These are phyloP conservation scores for Otocyon megalotis DNA, from an alignment of 2,113 vertebrate genomes.

Conservation along the genomic window DNA sequence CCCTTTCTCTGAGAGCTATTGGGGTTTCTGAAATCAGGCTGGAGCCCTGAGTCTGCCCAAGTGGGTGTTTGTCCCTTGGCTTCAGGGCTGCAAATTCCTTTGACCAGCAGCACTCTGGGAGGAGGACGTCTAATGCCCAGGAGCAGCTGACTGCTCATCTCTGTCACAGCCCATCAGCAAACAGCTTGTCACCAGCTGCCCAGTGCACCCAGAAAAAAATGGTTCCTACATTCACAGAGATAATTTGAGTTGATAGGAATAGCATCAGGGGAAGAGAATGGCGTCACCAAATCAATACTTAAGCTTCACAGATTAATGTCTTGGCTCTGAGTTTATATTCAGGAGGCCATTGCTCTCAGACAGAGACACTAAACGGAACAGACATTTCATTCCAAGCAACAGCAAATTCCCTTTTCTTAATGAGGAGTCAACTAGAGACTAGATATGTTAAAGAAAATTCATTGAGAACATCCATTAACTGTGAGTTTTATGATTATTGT, in stretches of 20 bases:
- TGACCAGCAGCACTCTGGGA: conserved; percentile 4
- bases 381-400: conserved; percentile 55
- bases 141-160: not conserved
- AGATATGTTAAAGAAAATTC: conserved; percentile 44
- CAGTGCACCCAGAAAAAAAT: not conserved
- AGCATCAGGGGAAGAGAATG: conserved; percentile 30
- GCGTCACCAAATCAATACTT: conserved; percentile 57
- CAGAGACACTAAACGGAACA: conserved; percentile 61
- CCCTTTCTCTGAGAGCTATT: not conserved
- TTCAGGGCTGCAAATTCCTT: not conserved
- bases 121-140: not conserved
- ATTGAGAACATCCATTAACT: not conserved
- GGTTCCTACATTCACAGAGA: conserved; percentile 41
- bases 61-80: not conserved
- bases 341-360: not conserved
- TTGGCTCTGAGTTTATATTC: conserved; percentile 58
- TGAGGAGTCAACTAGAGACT: conserved; percentile 19
- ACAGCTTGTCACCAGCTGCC: conserved; percentile 41
- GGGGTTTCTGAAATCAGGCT: not conserved
- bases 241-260: conserved; percentile 63
- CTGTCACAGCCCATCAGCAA: not conserved
- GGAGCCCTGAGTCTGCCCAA: not conserved
- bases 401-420: conserved; percentile 61
- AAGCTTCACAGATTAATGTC: conserved; percentile 55
- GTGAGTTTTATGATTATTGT: conserved; percentile 33